Base-by-base conservation (phyloP, 2,888 invertebrate species). In the Acleris cristana region DNA sequence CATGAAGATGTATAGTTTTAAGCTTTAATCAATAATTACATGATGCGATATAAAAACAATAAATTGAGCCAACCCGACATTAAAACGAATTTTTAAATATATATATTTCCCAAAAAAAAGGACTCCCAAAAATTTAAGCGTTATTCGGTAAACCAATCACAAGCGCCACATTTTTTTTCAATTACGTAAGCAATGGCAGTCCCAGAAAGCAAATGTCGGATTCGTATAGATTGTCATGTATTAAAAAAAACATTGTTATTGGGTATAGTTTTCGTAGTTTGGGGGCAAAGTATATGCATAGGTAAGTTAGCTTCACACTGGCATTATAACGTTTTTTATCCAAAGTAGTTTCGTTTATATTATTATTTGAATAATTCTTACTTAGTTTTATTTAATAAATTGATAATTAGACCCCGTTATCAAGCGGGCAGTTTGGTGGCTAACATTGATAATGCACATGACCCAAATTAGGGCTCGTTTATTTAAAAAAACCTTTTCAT, bases 141-240 rank as follows among this genome's bases (percentile, higher is more conserved):
- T 88, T 88, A 86, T 78, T 80, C 79, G 86, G 90, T 92, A 92
- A 92, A 92, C 92, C 92, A 92, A 92, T 91, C 92, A 92, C 91
- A 90, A 88, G 89, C 90, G 85, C 69, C 58, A 72, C 66, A 68
- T 71, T 75, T 78, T 78, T 76, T 76, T 72, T 75, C 71, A 71
- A 73, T 67, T 60, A 69, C 71, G 75, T 80, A 82, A 83, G 88
- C 85, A 86, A 90, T 88, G 90, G 88, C 91, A 90, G 87, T 88
- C 83, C 88, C 87, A 85, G 82, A 83, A 86, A 87, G 85, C 88
- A 86, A 89, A 91, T 90, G 89, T 92, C 90, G 90, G 92, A 88
- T 88, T 88, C 81, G 65, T 65, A 51, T 66, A 52, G 10, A 40
- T 40, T n/a, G 40, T 48, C 49, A 69, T 30, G 63, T 65, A 60